A percentile compares a stretch with the other conserved stretches of the same genome.
Evolutionary conservation across 2,113 vertebrate species (phyloP).

Genomic region (Euleptes europaea): DNA sequence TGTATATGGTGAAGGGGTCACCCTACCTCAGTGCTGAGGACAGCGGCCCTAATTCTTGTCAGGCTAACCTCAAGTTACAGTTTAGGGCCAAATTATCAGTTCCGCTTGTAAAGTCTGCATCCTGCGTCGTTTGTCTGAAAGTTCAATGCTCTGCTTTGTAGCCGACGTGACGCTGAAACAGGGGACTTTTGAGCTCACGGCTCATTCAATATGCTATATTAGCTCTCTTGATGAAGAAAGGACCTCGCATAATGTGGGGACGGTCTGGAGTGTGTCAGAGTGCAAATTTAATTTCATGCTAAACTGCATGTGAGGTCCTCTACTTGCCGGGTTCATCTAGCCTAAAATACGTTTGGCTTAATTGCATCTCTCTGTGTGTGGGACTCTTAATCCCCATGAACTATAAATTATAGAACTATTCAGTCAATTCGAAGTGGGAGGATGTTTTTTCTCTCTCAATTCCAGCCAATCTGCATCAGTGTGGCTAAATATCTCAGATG

Average conservation of each 20-base stretch:
- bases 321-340: neutral
- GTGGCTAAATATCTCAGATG: neutral
- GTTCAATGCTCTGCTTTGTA: neutral
- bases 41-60: too few species aligned
- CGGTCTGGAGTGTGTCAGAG: neutral
- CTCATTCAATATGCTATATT: neutral
- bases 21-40: too few species aligned
- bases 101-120: too few species aligned
- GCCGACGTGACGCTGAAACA: neutral
- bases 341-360: neutral
- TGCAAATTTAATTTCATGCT: conserved; percentile 18
- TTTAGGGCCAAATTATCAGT: too few species aligned
- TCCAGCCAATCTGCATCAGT: neutral
- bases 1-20: too few species aligned
- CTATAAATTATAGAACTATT: neutral
- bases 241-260: neutral
- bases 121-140: too few species aligned
- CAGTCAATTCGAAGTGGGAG: neutral
- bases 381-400: neutral
- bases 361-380: neutral
- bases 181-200: neutral
- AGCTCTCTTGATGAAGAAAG: neutral
- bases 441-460: neutral
- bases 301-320: conserved; percentile 9
- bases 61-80: too few species aligned